Percentiles rank a stretch among this genome's conserved stretches.
phyloP scores from a whole-genome alignment of 2,888 invertebrate species.

The Leptinotarsa rubiginosa region DNA sequence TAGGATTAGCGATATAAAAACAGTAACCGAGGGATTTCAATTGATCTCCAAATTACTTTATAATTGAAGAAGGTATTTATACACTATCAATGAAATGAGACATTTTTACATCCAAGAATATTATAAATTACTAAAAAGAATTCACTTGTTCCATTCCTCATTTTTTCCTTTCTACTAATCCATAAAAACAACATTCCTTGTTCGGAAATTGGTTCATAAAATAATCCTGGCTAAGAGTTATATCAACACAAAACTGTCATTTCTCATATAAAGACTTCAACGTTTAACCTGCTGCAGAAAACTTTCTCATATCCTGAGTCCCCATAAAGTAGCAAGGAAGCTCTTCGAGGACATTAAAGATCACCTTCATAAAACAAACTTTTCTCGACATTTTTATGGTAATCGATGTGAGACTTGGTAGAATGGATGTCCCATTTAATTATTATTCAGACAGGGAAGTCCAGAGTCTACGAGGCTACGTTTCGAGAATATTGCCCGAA shows the following conservation, averaged over 20 bases:
- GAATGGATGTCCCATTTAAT: slow-evolving; percentile 28
- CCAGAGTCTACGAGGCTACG: background rate
- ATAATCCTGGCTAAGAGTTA: background rate
- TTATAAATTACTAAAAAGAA: no score
- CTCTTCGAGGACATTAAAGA: slow-evolving; percentile 7
- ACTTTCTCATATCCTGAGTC: slow-evolving; percentile 1
- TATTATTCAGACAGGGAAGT: slow-evolving; percentile 28
- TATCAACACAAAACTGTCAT: background rate
- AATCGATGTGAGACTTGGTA: slow-evolving; percentile 25
- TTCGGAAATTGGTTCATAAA: background rate
- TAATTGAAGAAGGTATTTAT: background rate
- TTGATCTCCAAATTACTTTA: background rate
- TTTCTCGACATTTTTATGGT: slow-evolving; percentile 25
- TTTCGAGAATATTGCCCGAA: background rate
- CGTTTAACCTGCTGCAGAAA: background rate
- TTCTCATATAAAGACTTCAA: background rate
- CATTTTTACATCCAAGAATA: no score
- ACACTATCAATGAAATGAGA: no score
- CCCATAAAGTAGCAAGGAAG: slow-evolving; percentile 3
- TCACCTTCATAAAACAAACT: slow-evolving; percentile 27
- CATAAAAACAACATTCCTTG: no score
- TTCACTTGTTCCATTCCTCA: no score
- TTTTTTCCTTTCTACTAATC: no score
- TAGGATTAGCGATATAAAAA: slow-evolving; percentile 16
- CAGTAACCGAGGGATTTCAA: background rate